Conservation (phyloP, 53 echinoderm and acorn worm species). For the Pentamera pediparva region DNA sequence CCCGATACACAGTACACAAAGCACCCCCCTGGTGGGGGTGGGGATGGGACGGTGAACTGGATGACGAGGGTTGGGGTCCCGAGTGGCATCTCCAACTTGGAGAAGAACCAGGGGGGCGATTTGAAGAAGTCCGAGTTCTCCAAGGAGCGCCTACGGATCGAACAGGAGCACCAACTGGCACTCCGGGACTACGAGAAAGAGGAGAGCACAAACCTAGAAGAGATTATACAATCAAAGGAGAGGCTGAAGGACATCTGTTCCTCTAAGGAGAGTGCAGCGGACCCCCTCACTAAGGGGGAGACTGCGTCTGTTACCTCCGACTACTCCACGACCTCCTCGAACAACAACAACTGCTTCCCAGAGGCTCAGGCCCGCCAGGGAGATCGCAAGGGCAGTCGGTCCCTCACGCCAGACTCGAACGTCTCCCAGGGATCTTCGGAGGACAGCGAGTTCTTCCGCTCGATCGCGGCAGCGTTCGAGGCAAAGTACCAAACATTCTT, state of each 20-base stretch:
- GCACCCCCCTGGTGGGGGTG: conserved; percentile 38
- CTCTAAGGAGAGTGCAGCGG: conserved; percentile 60
- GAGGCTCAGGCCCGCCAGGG: conserved; percentile 34
- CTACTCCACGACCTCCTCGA: conserved; percentile 70
- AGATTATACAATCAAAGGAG: conserved; percentile 67
- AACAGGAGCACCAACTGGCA: conserved; percentile 68
- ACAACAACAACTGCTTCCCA: conserved; percentile 67
- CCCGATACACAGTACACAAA: conserved; percentile 10
- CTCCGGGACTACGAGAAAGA: conserved; percentile 80
- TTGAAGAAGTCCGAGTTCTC: conserved; percentile 76
- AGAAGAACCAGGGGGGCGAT: background rate
- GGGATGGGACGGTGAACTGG: conserved; percentile 49
- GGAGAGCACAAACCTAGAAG: conserved; percentile 79
- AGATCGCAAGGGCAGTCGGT: conserved; percentile 18
- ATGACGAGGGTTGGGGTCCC: conserved; percentile 27
- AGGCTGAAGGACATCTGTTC: conserved; percentile 71
- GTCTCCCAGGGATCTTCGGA: conserved; percentile 49
- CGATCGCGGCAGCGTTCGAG: conserved; percentile 90
- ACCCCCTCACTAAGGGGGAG: background rate
- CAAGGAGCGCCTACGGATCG: conserved; percentile 67
- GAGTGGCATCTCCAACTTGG: too few species aligned
- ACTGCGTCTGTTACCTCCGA: conserved; percentile 64
- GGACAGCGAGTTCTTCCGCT: conserved; percentile 90
- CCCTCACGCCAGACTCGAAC: conserved; percentile 18
- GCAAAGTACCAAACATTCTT: conserved; percentile 66